Evolutionary conservation across 2,113 vertebrate genomes (phyloP).

Genomic region (Neogobius melanostomus): DNA sequence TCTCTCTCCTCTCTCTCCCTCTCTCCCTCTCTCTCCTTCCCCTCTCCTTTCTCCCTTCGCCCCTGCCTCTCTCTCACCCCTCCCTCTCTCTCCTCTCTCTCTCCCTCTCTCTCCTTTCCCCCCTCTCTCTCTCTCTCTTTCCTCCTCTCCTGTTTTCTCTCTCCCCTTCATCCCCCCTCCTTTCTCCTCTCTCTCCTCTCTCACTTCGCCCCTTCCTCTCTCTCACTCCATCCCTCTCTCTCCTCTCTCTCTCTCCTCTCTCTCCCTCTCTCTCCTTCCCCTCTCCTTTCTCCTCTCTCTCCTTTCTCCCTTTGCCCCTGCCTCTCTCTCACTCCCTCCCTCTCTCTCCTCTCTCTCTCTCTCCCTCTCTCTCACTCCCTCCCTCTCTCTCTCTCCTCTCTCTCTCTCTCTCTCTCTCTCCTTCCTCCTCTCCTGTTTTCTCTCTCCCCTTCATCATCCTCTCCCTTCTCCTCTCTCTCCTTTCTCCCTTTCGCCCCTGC

Average conservation of each 20-base stretch:
- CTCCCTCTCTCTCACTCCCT: too few species aligned
- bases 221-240: not conserved
- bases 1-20: too few species aligned
- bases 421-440: too few species aligned
- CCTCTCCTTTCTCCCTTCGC: not conserved
- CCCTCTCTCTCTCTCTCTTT: conserved; percentile 11
- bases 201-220: too few species aligned
- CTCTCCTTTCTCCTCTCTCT: not conserved
- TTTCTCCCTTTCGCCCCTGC: conserved; percentile 13
- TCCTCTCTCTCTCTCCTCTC: not conserved
- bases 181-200: not conserved
- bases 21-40: not conserved
- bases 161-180: not conserved
- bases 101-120: not conserved
- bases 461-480: conserved; percentile 11
- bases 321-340: not conserved
- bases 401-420: not conserved
- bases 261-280: too few species aligned
- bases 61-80: not conserved
- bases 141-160: conserved; percentile 9
- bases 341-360: not conserved
- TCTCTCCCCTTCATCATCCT: not conserved
- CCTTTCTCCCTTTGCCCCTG: not conserved
- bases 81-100: not conserved
- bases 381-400: not conserved